Evolutionary conservation across 2,888 invertebrate genomes (phyloP), one percentile per base, ranked within the genome.

Genomic region (Augiades crinisus): DNA sequence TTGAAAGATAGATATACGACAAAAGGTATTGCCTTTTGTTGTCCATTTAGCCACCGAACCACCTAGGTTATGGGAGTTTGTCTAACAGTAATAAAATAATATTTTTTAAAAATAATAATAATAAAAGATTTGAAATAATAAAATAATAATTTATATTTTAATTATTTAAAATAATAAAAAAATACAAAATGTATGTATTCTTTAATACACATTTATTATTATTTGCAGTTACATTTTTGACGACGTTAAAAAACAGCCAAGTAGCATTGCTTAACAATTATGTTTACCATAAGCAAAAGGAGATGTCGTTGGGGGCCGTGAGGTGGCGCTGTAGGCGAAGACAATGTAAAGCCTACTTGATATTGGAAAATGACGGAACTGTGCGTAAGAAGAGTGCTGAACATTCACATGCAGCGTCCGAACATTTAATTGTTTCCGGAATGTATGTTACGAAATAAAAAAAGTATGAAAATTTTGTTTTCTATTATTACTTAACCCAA

Each of bases 281-380:
- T n/a, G 21, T 44, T 17, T 44, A 44, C 4, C 43, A 44, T 30
- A 33, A 21, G 21, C 43, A 31, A 4, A 13, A 12, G 3, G 12
- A 12, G 4, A 5, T n/a, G 19, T n/a, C 43, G 19, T 7, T 14
- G 21, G 44, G 44, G 2, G 6, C 8, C 8, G 31, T 31, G 19
- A 14, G 44, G 14, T 45, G 44, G 44, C 33, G 21, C 2, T 45
- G 44, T 17, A 33, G 33, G 19, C 33, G 14, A 13, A 13, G 13
- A 5, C 13, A 10, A 8, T 45, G 33, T n/a, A 45, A 45, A 2
- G 44, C 44, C 7, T 44, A 21, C 10, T 0, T 43, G 16, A 3
- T 30, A 5, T n/a, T 30, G 6, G 7, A n/a, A 4, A 12, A 43
- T 12, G 17, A n/a, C 6, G 10, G 30, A n/a, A 10, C n/a, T 12